Conservation (phyloP, 2,113 vertebrate genomes). For the Chroicocephalus ridibundus region DNA sequence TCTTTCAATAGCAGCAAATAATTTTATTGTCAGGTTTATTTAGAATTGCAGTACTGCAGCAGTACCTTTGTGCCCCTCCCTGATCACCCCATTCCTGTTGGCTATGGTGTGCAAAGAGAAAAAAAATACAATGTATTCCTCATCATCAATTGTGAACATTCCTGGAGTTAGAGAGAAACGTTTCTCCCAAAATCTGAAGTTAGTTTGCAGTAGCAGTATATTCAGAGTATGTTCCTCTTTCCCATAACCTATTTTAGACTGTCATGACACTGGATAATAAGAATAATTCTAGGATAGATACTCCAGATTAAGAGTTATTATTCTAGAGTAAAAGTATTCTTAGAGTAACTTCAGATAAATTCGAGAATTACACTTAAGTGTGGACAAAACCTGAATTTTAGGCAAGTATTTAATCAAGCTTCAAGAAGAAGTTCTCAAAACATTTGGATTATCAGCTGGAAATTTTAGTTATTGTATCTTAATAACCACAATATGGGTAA, state of each 20-base stretch:
- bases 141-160: not conserved
- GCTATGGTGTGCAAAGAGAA: not conserved
- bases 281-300: not conserved
- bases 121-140: not conserved
- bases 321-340: not conserved
- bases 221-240: not conserved
- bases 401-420: not conserved
- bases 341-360: not conserved
- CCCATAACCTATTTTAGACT: not conserved
- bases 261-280: not conserved
- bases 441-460: not conserved
- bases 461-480: not conserved
- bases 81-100: not conserved
- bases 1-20: not conserved
- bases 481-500: not conserved
- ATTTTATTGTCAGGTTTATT: not conserved
- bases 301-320: not conserved
- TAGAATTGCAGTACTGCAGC: not conserved
- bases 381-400: not conserved
- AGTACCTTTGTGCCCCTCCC: fast-evolving
- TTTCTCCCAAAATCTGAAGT: not conserved
- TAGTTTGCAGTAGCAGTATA: not conserved
- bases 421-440: not conserved
- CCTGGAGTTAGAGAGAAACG: not conserved
- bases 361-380: not conserved